Base-by-base conservation (phyloP, 2,113 vertebrate genomes). In the Neotragus pygmaeus region DNA sequence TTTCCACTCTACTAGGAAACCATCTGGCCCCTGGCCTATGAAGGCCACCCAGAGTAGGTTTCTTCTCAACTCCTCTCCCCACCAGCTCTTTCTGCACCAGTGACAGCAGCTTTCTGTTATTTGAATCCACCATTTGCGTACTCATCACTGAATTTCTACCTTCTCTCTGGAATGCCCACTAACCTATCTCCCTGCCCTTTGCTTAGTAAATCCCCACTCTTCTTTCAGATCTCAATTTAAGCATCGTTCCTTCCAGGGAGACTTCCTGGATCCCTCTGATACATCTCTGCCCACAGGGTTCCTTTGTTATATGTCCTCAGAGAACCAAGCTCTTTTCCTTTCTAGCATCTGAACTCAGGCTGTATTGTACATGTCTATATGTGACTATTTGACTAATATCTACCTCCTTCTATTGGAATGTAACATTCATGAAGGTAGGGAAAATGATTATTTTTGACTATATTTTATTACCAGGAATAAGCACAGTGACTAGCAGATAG, bases 51-150 rank as follows among this genome's bases (percentile, higher is more conserved):
- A 33, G 30, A 36, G 12, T 2, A 2, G 43, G 51, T 88, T 53
- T 43, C 53, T 33, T 73, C 57, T 5, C 86, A 23, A n/a, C 9
- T 36, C 14, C 15, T 7, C 33, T 12, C 5, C 36, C 70, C 23
- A 39, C 11, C 11, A 1, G 62, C 16, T 92, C 27, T 66, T 39
- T 21, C 25, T 39, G 53, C 66, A 70, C 27, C 43, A 88, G 45
- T 27, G 15, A 30, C 1, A 14, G 28, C n/a, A 66, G 70, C 12
- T 75, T 78, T 77, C 70, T 73, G 21, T 55, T 33, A 25, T 25
- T 19, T 23, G 51, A 49, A 70, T 7, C 5, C 1, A 10, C 17
- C 1, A 4, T 6, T 3, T 62, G 10, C 81, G 45, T 1, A 1
- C 10, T 47, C 92, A 60, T n/a, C 28, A 21, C 11, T 1, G 82